phyloP scores from a whole-genome alignment of 1,140 invertebrate species.

The Aricia agestis region DNA sequence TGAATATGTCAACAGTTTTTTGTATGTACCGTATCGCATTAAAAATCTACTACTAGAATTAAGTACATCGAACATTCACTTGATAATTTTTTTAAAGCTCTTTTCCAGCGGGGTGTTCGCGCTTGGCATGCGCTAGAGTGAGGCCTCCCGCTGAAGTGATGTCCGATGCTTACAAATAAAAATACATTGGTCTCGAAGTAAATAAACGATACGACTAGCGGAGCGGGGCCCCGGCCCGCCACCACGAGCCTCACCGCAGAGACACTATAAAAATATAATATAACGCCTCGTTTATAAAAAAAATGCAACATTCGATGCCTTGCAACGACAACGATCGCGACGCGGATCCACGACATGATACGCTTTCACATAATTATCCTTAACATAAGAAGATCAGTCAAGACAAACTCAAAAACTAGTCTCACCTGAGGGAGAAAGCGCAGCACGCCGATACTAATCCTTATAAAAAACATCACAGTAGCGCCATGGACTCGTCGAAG shows the following conservation, averaged over 20 bases:
- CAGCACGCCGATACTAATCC: slow-evolving; percentile 27
- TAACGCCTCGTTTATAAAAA: slow-evolving; percentile 62
- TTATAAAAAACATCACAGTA: slow-evolving; percentile 39
- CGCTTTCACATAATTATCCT: slow-evolving; percentile 28
- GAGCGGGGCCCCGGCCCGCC: slow-evolving; percentile 40
- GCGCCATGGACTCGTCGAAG: slow-evolving; percentile 32
- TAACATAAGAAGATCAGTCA: slow-evolving; percentile 32
- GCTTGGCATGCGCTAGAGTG: slow-evolving; percentile 23
- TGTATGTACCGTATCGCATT: slow-evolving; percentile 59
- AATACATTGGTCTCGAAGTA: slow-evolving; percentile 71
- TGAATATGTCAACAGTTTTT: slow-evolving; percentile 60
- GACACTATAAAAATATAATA: slow-evolving; percentile 53
- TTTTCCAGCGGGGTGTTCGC: slow-evolving; percentile 41
- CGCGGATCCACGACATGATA: slow-evolving; percentile 18
- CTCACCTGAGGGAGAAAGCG: slow-evolving; percentile 30
- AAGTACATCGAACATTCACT: slow-evolving; percentile 44
- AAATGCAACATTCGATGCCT: slow-evolving; percentile 57
- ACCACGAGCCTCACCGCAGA: slow-evolving; percentile 40
- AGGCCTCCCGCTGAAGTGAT: slow-evolving; percentile 41
- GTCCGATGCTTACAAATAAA: slow-evolving; percentile 57
- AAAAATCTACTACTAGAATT: slow-evolving; percentile 65
- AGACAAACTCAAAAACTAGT: slow-evolving; percentile 36
- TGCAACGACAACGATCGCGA: slow-evolving; percentile 36
- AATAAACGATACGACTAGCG: slow-evolving; percentile 70
- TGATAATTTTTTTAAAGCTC: slow-evolving; percentile 64